Evolutionary conservation across 92 coral and sea anemone genomes (phyloP).

Genomic region (Phenganax stokvisi): DNA sequence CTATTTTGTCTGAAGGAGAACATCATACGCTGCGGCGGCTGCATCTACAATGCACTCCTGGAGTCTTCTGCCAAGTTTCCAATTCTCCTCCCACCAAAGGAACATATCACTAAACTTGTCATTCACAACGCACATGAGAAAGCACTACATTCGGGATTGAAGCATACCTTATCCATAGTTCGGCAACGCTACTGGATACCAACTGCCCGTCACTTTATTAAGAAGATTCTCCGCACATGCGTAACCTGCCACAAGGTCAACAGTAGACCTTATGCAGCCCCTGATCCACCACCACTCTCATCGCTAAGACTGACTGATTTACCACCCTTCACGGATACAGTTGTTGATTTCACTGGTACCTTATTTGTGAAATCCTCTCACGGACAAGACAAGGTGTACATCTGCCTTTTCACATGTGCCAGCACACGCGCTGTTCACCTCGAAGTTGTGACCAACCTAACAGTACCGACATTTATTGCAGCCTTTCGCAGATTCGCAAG

Average conservation of each 20-base stretch:
- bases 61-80: conserved; percentile 7
- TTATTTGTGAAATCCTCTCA: no score
- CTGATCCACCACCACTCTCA: conserved; percentile 2
- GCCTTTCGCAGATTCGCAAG: no score
- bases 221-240: background rate
- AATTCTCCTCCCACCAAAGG: conserved; percentile 6
- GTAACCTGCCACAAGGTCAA: conserved; percentile 11
- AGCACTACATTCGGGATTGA: background rate
- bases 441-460: no score
- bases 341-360: no score
- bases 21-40: background rate
- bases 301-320: background rate
- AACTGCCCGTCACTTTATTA: background rate
- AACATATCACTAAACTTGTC: background rate
- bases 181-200: conserved; percentile 20
- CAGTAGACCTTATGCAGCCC: conserved; percentile 1
- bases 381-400: no score
- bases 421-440: no score
- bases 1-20: background rate
- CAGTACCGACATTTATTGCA: no score
- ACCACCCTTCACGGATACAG: no score
- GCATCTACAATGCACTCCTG: background rate
- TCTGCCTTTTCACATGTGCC: no score
- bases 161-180: background rate
- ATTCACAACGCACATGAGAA: background rate